Percentiles rank a stretch among this genome's conserved stretches.
Conservation (phyloP, 2,888 invertebrate species). For the Euplagia quadripunctaria region DNA sequence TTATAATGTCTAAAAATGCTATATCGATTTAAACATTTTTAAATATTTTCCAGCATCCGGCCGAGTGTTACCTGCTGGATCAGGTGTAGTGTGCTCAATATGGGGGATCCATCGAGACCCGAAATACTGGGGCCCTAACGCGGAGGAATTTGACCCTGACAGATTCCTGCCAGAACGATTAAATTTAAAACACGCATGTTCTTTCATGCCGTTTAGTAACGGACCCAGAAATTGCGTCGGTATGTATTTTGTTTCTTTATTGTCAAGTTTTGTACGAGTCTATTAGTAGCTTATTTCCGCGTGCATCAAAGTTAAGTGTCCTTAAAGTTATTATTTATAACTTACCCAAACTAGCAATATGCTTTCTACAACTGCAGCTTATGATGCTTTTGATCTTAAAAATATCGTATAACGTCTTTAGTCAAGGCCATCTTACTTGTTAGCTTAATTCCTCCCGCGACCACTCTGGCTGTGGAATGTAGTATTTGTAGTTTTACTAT, state of each 20-base stretch:
- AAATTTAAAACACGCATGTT: slow-evolving; percentile 72
- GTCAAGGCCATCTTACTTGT: too few relatives aligned
- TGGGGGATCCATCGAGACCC: slow-evolving; percentile 86
- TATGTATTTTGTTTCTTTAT: slow-evolving; percentile 52
- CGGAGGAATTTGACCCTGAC: slow-evolving; percentile 88
- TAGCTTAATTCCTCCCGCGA: too few relatives aligned
- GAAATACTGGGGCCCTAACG: slow-evolving; percentile 88
- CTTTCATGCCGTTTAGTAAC: slow-evolving; percentile 84
- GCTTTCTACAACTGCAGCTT: too few relatives aligned
- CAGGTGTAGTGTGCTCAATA: slow-evolving; percentile 79
- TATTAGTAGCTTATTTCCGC: too few relatives aligned
- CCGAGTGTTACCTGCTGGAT: slow-evolving; percentile 77
- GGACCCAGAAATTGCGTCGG: slow-evolving; percentile 86
- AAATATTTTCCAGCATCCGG: slow-evolving; percentile 68
- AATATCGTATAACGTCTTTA: too few relatives aligned
- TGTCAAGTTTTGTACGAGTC: background rate
- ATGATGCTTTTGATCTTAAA: too few relatives aligned
- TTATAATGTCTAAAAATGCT: background rate
- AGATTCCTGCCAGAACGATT: slow-evolving; percentile 87
- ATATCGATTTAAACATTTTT: background rate
- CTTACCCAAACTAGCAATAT: too few relatives aligned
- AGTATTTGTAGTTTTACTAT: too few relatives aligned
- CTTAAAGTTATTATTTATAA: too few relatives aligned
- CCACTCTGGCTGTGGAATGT: too few relatives aligned
- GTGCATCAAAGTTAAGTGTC: too few relatives aligned